Evolutionary conservation across 2,888 invertebrate species (phyloP).

Genomic region (Anarsia innoxiella): DNA sequence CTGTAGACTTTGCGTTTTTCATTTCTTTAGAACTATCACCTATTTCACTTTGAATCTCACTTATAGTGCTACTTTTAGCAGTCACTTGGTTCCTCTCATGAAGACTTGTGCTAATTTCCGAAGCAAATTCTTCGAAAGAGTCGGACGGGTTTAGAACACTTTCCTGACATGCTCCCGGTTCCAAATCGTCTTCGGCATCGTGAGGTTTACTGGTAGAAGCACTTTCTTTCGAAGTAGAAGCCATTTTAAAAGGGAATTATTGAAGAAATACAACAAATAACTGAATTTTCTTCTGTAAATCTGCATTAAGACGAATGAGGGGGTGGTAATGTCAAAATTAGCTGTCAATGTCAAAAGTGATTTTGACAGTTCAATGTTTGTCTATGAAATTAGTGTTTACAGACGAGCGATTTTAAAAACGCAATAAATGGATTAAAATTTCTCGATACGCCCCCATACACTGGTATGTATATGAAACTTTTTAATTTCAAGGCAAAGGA

Average conservation of each 20-base stretch:
- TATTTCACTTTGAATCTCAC: constrained; percentile 74
- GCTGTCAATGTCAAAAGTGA: neutral
- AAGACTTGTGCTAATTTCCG: constrained; percentile 78
- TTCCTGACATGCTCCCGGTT: constrained; percentile 71
- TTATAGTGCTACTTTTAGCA: constrained; percentile 73
- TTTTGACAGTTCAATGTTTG: neutral
- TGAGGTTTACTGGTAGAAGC: constrained; percentile 25
- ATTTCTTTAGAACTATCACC: constrained; percentile 48
- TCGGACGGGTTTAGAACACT: constrained; percentile 83
- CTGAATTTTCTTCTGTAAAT: constrained; percentile 3
- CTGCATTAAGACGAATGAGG: neutral
- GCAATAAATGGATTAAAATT: too few species aligned
- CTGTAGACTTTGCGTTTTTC: constrained; percentile 49
- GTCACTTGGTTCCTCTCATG: constrained; percentile 72
- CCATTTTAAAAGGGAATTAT: constrained; percentile 35
- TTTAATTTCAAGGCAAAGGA: too few species aligned
- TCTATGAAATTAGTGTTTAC: neutral
- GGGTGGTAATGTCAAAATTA: constrained; percentile 7
- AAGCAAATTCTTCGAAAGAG: constrained; percentile 81
- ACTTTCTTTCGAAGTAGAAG: constrained; percentile 55
- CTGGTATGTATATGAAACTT: too few species aligned
- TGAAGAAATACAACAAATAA: neutral
- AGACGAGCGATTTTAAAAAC: neutral
- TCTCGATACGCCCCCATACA: too few species aligned
- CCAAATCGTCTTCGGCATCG: constrained; percentile 43